Evolutionary conservation across 2,113 vertebrate genomes (phyloP).

Genomic region (Rynchops niger): DNA sequence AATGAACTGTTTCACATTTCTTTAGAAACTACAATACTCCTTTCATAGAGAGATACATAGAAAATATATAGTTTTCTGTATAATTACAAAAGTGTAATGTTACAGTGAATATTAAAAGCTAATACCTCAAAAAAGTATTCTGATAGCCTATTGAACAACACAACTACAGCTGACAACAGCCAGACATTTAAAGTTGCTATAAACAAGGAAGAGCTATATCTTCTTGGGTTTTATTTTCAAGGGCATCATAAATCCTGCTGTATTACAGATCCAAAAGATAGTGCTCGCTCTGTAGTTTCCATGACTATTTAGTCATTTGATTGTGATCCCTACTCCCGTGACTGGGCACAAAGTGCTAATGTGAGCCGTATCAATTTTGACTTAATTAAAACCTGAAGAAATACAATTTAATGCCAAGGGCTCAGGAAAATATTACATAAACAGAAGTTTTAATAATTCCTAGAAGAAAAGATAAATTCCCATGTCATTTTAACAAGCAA

Average conservation of each 20-base stretch:
- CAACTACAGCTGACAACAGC: not conserved
- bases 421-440: not conserved
- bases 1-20: not conserved
- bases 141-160: not conserved
- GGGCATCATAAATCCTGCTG: not conserved
- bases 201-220: not conserved
- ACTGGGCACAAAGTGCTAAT: not conserved
- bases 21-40: not conserved
- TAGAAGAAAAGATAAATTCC: not conserved
- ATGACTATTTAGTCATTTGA: not conserved
- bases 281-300: not conserved
- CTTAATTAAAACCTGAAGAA: not conserved
- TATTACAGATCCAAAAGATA: not conserved
- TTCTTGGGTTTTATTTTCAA: not conserved
- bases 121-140: not conserved
- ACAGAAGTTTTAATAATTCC: not conserved
- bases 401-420: not conserved
- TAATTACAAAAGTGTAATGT: not conserved
- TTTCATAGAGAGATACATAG: not conserved
- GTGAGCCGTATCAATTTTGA: not conserved
- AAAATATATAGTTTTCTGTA: not conserved
- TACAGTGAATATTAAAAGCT: not conserved
- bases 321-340: not conserved
- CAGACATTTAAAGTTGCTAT: not conserved
- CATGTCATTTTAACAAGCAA: not conserved